Evolutionary conservation across 2,888 invertebrate genomes (phyloP).

Genomic region (Apamea sordens): DNA sequence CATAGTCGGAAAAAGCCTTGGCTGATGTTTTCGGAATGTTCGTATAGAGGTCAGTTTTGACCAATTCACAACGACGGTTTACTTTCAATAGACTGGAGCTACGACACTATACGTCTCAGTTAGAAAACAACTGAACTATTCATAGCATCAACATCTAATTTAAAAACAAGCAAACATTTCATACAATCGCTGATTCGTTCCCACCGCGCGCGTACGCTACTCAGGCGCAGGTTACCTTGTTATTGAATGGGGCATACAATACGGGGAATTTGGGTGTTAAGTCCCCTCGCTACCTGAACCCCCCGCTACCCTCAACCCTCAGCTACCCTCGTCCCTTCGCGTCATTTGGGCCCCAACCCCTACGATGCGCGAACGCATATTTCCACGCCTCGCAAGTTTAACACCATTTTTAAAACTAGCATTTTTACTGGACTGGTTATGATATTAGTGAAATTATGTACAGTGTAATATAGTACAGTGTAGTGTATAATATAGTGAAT

Average conservation of each 20-base stretch:
- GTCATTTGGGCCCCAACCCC: slow-evolving; percentile 80
- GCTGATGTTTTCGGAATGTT: slow-evolving; percentile 27
- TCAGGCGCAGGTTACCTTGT: slow-evolving; percentile 73
- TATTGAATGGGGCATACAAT: slow-evolving; percentile 75
- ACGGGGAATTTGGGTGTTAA: slow-evolving; percentile 80
- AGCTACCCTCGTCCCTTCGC: slow-evolving; percentile 64
- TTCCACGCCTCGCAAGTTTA: slow-evolving; percentile 51
- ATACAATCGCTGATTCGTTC: slow-evolving; percentile 67
- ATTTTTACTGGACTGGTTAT: slow-evolving; percentile 71
- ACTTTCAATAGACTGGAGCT: slow-evolving; percentile 51
- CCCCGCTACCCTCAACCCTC: slow-evolving; percentile 63
- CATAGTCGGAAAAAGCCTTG: neutral
- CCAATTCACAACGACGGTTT: slow-evolving; percentile 38
- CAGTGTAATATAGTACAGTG: slow-evolving; percentile 72
- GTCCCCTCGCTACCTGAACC: slow-evolving; percentile 83
- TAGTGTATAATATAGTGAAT: slow-evolving; percentile 64
- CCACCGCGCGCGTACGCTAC: slow-evolving; percentile 70
- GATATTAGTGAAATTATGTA: slow-evolving; percentile 70
- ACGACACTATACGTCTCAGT: slow-evolving; percentile 46
- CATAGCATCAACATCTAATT: slow-evolving; percentile 69
- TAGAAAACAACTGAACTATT: slow-evolving; percentile 66
- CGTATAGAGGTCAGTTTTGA: slow-evolving; percentile 22
- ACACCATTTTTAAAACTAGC: slow-evolving; percentile 55
- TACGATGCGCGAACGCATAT: slow-evolving; percentile 82
- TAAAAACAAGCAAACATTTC: slow-evolving; percentile 71